These are phyloP conservation scores for Astropecten irregularis DNA, from an alignment of 53 echinoderm and acorn worm genomes.

Conservation along the genomic window DNA sequence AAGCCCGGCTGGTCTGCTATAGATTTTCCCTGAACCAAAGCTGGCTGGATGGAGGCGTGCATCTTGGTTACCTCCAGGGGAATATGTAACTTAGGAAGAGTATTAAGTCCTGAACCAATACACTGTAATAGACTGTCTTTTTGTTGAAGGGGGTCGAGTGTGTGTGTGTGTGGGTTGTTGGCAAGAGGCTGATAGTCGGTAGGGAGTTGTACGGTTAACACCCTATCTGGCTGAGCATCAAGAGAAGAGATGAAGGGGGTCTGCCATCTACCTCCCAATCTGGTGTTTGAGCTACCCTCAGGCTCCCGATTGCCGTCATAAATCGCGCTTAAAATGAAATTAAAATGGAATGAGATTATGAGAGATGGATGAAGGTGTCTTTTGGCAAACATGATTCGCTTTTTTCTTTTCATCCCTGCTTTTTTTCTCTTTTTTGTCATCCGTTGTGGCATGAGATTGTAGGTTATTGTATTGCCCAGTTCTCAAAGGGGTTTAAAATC, in stretches of 20 bases:
- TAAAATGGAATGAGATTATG: slow-evolving; percentile 45
- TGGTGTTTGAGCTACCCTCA: not conserved
- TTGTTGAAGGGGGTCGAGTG: not conserved
- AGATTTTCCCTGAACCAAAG: not conserved
- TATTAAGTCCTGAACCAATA: not conserved
- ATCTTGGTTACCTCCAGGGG: not conserved
- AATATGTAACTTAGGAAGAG: slow-evolving; percentile 29
- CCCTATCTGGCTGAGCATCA: no score
- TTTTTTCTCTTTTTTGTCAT: no score
- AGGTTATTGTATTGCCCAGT: no score
- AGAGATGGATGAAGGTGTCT: not conserved
- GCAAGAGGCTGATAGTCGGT: not conserved
- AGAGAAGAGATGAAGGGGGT: not conserved
- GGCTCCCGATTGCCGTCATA: slow-evolving; percentile 20
- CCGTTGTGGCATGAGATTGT: not conserved
- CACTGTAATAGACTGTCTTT: no score
- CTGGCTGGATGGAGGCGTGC: not conserved
- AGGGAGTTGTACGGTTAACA: not conserved
- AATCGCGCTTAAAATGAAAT: slow-evolving; percentile 34
- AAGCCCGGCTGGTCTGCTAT: not conserved
- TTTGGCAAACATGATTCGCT: not conserved
- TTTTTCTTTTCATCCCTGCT: no score
- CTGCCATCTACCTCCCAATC: not conserved
- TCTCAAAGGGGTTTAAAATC: not conserved
- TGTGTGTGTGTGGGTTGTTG: not conserved